Base-by-base conservation (phyloP, 2,113 vertebrate species). In the Triplophysa dalaica region DNA sequence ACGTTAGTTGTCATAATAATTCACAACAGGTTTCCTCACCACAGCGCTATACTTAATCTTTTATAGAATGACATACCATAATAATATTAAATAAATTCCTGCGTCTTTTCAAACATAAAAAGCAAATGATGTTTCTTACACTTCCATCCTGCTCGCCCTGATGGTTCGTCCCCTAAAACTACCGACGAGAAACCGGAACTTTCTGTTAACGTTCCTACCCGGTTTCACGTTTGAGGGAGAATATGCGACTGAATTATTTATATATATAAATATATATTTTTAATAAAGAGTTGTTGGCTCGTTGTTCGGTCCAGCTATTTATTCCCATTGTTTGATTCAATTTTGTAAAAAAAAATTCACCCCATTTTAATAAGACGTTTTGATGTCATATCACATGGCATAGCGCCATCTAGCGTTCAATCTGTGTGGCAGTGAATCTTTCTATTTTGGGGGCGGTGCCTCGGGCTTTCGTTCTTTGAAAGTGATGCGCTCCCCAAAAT, bases 121-220 rank as follows among this genome's bases (percentile, higher is more conserved):
- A 73, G 17, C 13, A 2, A 52, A 64, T 54, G 3, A 58, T 17
- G 11, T 17, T 16, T 7, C 84, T 77, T 73, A 86, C 85, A 86
- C 85, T 80, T 86, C 85, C 84, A 86, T 86, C 16, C 48, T 43
- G 48, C 8, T 14, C 22, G 26, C 24, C 5, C 68, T 22, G 41
- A 26, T 63, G 45, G 62, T 80, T 43, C 52, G 21, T 29, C 61
- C n/a, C 1, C 63, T 64, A 56, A 48, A 66, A 67, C 29, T 0
- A 43, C 13, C 78, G 50, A 41, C 4, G 5, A 70, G 82, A 77
- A 83, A 77, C 69, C 60, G 26, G 14, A 54, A n/a, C 52, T 41
- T 14, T 9, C 22, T 9, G 9, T n/a, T 29, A 54, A 29, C 11
- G 81, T 85, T 82, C 84, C 84, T 45, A 79, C 41, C 19, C 14